A percentile compares a stretch with the other conserved stretches of the same genome.
Evolutionary conservation across 2,113 vertebrate species (phyloP).

Genomic region (Pagrus major): DNA sequence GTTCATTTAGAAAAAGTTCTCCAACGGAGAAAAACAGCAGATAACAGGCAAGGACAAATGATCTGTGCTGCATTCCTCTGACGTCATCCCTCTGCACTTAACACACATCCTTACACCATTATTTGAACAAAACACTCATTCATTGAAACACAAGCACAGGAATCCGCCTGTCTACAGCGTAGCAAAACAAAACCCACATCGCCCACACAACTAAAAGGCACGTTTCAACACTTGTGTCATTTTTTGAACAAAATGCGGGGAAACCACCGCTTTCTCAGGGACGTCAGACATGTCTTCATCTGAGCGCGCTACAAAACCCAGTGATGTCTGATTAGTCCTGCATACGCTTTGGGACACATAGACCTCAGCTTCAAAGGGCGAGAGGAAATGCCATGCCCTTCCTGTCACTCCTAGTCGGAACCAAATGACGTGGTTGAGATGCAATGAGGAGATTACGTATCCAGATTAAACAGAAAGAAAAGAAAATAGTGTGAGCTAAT

Average conservation of each 20-base stretch:
- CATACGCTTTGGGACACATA: slow-evolving; percentile 63
- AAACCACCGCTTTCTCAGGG: slow-evolving; percentile 39
- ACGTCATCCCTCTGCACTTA: slow-evolving; percentile 48
- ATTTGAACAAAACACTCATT: slow-evolving; percentile 67
- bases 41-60: slow-evolving; percentile 35
- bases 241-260: slow-evolving; percentile 38
- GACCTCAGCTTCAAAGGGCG: slow-evolving; percentile 76
- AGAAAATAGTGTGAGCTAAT: slow-evolving; percentile 7
- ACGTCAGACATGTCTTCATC: slow-evolving; percentile 69
- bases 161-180: slow-evolving; percentile 57
- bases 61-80: slow-evolving; percentile 51
- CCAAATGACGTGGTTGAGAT: slow-evolving; percentile 69
- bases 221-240: slow-evolving; percentile 62
- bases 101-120: slow-evolving; percentile 59
- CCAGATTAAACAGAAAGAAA: slow-evolving; percentile 33
- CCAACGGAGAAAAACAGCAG: neutral
- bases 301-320: slow-evolving; percentile 54
- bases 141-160: slow-evolving; percentile 65
- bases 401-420: slow-evolving; percentile 78
- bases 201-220: slow-evolving; percentile 32
- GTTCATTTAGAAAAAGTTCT: neutral
- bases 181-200: slow-evolving; percentile 64
- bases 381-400: slow-evolving; percentile 81
- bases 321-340: slow-evolving; percentile 69
- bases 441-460: slow-evolving; percentile 70